Evolutionary conservation across 2,113 vertebrate genomes (phyloP).

Genomic region (Oncorhynchus gorbuscha): DNA sequence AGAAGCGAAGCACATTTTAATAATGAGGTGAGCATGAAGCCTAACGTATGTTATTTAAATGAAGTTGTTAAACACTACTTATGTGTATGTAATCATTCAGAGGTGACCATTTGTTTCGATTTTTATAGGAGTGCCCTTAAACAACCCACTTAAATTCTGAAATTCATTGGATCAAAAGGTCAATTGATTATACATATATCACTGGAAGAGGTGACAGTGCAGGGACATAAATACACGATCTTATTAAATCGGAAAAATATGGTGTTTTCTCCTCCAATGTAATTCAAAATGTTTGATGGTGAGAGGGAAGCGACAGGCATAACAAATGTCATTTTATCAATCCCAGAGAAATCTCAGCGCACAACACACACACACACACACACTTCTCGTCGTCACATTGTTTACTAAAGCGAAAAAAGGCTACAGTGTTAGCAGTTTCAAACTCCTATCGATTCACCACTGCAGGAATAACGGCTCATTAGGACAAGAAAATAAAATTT

Average conservation of each 20-base stretch:
- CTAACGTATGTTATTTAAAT: too few relatives aligned
- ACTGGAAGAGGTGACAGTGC: background rate
- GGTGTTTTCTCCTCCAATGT: constrained; percentile 46
- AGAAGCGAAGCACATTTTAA: too few relatives aligned
- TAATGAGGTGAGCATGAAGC: too few relatives aligned
- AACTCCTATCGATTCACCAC: constrained; percentile 59
- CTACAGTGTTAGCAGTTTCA: constrained; percentile 50
- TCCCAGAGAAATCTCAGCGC: constrained; percentile 23
- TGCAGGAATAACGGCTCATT: constrained; percentile 68
- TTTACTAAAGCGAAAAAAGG: constrained; percentile 41
- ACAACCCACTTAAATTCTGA: too few relatives aligned
- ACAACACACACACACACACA: background rate
- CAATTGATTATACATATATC: background rate
- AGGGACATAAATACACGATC: background rate
- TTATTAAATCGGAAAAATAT: constrained; percentile 56
- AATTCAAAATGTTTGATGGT: constrained; percentile 58
- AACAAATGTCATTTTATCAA: constrained; percentile 52
- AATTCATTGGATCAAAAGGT: background rate
- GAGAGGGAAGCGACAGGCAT: constrained; percentile 40
- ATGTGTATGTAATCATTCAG: background rate
- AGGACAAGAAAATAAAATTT: constrained; percentile 79
- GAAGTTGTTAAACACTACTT: too few relatives aligned
- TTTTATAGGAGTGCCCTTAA: too few relatives aligned
- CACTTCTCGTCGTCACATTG: background rate
- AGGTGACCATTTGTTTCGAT: background rate